phyloP scores from a whole-genome alignment of 2,113 vertebrate species.

The Limanda limanda region DNA sequence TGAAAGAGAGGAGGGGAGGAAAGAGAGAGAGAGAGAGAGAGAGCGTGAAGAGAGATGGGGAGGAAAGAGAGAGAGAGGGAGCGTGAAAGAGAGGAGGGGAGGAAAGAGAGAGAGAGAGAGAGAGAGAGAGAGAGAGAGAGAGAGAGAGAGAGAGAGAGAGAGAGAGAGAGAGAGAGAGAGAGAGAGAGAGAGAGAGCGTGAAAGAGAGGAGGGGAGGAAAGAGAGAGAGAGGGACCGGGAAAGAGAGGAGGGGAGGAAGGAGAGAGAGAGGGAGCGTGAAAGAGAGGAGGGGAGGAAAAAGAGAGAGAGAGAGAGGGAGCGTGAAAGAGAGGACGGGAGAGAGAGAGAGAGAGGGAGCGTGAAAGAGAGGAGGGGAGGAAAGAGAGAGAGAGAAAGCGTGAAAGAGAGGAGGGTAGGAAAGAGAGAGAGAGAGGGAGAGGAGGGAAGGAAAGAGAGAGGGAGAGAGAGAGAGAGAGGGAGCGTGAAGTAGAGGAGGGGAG shows the following conservation, averaged over 20 bases:
- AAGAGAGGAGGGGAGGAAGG: too few relatives aligned
- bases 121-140: conserved; percentile 12
- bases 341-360: conserved; percentile 1
- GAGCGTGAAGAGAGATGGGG: too few relatives aligned
- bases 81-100: conserved; percentile 36
- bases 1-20: conserved; percentile 25
- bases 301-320: conserved; percentile 29
- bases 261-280: conserved; percentile 6
- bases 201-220: too few relatives aligned
- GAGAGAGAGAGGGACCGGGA: conserved; percentile 25
- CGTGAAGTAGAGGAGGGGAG: too few relatives aligned
- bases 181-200: conserved; percentile 3
- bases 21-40: conserved; percentile 24
- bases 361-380: too few relatives aligned
- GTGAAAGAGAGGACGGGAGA: conserved; percentile 13
- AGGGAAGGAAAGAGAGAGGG: conserved; percentile 36
- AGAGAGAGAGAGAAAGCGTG: conserved; percentile 29
- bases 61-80: conserved; percentile 1
- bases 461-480: conserved; percentile 38
- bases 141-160: conserved; percentile 19
- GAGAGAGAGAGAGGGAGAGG: not conserved
- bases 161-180: conserved; percentile 20
- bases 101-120: conserved; percentile 2
- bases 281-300: too few relatives aligned
- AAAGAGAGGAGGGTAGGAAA: conserved; percentile 8